Base-by-base conservation (phyloP, 1,140 invertebrate species). In the Pantala flavescens region DNA sequence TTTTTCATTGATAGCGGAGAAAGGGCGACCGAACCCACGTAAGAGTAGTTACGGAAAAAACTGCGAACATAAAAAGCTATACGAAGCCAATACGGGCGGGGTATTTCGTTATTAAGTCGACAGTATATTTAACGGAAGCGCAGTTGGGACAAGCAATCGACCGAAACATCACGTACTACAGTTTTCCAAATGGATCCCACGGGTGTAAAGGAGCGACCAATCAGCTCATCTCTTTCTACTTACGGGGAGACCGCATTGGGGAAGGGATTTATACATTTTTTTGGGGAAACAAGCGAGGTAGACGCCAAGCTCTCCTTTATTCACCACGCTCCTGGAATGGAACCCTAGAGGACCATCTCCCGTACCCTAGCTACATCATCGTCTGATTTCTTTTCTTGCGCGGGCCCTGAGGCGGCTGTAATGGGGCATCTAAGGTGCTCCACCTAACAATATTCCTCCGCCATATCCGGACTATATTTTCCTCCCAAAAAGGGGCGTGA, bases 151-250 rank as follows among this genome's bases (percentile, higher is more conserved):
- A 63, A 63, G 49, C 49, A 63, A 63, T 63, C 49, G 49, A 21
- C 49, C n/a, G 49, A 63, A 63, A 63, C n/a, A 63, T 63, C 49
- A 63, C 49, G 49, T 63, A 63, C 49, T 19, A 63, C 49, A 63
- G 49, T 63, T 63, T 63, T 63, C 49, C 49, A 63, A 63, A 63
- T 63, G 49, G 49, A 7, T 63, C 49, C 49, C 49, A 63, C 49
- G 14, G 49, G 49, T 19, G 49, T 21, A 63, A 16, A 63, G 12
- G 3, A 63, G 49, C 49, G 49, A 63, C 49, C 49, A 63, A 63
- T 63, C 49, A 63, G 49, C 14, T 63, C 49, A 63, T 63, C 49
- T 63, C 49, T 12, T 63, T 63, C 49, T 63, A 21, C 49, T 21
- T 63, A 63, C 49, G 49, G 49, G 28, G n/a, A 63, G 49, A 63